A percentile compares a stretch with the other conserved stretches of the same genome.
phyloP scores from a whole-genome alignment of 2,113 vertebrate genomes.

The Hippopotamus amphibius region DNA sequence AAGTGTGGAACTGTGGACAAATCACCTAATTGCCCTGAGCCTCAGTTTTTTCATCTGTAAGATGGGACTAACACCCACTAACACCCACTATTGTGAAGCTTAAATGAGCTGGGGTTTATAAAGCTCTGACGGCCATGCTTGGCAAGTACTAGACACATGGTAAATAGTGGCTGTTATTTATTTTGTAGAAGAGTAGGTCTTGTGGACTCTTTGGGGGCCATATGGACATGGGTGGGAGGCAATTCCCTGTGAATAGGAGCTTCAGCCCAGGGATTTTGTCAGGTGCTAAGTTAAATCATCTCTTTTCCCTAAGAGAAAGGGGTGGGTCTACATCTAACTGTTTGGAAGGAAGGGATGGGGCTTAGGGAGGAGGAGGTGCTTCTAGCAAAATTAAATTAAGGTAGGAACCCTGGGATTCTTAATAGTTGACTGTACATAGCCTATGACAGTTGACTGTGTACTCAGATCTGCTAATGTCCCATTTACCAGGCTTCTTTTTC shows the following conservation, averaged over 20 bases:
- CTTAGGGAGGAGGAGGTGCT: background rate
- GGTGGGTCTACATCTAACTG: background rate
- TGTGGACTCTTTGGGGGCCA: background rate
- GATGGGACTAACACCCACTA: background rate
- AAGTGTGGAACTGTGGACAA: background rate
- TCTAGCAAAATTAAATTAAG: background rate
- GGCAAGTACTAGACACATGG: background rate
- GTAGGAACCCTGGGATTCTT: background rate
- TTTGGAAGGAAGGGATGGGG: background rate
- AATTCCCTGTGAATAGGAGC: background rate
- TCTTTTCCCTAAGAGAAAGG: background rate
- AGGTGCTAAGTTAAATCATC: background rate
- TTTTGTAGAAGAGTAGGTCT: background rate
- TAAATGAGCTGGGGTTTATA: background rate
- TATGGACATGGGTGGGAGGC: background rate
- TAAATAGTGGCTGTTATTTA: background rate
- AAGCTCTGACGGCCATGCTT: background rate
- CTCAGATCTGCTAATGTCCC: background rate
- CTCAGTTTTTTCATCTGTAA: background rate
- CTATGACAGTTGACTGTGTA: background rate
- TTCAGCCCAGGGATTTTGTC: background rate
- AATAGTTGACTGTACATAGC: background rate
- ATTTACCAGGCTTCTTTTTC: background rate
- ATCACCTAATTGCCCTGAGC: background rate
- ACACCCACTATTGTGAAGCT: background rate